Base-by-base conservation (phyloP, 1,140 invertebrate species). In the Papilio helenus region DNA sequence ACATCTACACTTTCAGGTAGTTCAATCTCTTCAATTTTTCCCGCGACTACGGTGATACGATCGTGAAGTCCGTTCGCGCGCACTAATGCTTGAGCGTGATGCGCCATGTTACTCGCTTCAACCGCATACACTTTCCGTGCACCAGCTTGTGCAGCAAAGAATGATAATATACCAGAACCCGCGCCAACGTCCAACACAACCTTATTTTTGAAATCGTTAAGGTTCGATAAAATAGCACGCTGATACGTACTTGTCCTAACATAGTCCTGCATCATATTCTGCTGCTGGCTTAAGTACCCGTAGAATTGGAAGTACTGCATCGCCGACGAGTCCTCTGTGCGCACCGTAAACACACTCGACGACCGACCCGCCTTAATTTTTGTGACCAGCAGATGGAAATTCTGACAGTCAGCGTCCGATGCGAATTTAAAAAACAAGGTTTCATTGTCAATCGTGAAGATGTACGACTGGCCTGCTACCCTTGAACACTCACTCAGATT, bases 211-310 rank as follows among this genome's bases (percentile, higher is more conserved):
- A 99, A 99, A 93, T 99, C 99, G 79, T 97, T 96, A 39, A 98
- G 95, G 95, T 99, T 99, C 65, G 97, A 97, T 20, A 99, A 95
- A 93, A 99, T 99, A 72, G 99, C 99, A 87, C 98, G 96, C 93
- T 99, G 99, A 95, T 99, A 99, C 72, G 99, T 99, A 87, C 98
- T 98, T 34, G 99, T 99, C 83, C 99, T 96, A 72, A 99, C 98
- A 92, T 99, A 99, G 94, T 99, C 99, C 95, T 98, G 98, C 98
- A 99, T 98, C 99, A 99, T 99, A 90, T 99, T 99, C 95, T 99
- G 99, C 94, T 99, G 99, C 92, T 99, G 99, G 72, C 98, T 99
- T 78, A 99, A 95, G 95, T 99, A 99, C 78, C 99, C 99, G 95
- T 99, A 99, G 95, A 99, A 99, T 95, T 99, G 97, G 89, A 98